These are phyloP conservation scores for Romanogobio albipinnatus DNA, from an alignment of 2,113 vertebrate genomes.

Conservation along the genomic window DNA sequence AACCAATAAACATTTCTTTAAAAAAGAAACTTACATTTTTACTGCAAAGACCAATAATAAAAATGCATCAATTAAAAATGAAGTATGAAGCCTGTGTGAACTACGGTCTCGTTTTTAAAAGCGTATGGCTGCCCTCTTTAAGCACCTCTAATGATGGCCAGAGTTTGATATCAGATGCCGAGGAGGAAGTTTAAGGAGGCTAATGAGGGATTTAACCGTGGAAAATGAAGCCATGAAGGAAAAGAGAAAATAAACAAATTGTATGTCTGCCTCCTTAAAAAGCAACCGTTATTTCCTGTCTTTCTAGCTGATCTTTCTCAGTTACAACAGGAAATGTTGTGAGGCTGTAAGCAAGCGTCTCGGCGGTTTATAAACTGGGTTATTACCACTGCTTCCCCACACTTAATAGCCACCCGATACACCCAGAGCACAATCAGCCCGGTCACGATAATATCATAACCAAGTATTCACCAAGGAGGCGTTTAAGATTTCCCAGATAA, in stretches of 20 bases:
- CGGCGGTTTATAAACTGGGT: slow-evolving; percentile 74
- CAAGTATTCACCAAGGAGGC: slow-evolving; percentile 91
- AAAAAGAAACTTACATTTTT: not conserved
- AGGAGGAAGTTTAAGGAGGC: slow-evolving; percentile 64
- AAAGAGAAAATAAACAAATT: slow-evolving; percentile 55
- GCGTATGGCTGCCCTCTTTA: slow-evolving; percentile 64
- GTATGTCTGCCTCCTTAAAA: slow-evolving; percentile 66
- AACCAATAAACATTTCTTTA: not conserved
- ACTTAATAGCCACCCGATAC: slow-evolving; percentile 82
- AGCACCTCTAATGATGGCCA: slow-evolving; percentile 58
- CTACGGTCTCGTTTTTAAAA: slow-evolving; percentile 48
- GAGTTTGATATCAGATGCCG: slow-evolving; percentile 65
- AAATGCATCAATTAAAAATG: slow-evolving; percentile 53
- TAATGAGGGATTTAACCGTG: slow-evolving; percentile 72
- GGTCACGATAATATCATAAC: slow-evolving; percentile 92
- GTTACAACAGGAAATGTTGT: slow-evolving; percentile 76
- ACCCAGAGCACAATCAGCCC: slow-evolving; percentile 77
- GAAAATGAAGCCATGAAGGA: slow-evolving; percentile 62
- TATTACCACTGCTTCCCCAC: slow-evolving; percentile 73
- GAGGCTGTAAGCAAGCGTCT: slow-evolving; percentile 69
- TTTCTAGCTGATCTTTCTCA: slow-evolving; percentile 66
- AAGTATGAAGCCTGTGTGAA: slow-evolving; percentile 58
- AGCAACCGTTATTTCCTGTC: slow-evolving; percentile 62
- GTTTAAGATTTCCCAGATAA: slow-evolving; percentile 98
- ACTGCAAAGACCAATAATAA: slow-evolving; percentile 25